These are phyloP conservation scores for Strigamia crassipes DNA, from an alignment of 2,888 invertebrate genomes.

Conservation along the genomic window DNA sequence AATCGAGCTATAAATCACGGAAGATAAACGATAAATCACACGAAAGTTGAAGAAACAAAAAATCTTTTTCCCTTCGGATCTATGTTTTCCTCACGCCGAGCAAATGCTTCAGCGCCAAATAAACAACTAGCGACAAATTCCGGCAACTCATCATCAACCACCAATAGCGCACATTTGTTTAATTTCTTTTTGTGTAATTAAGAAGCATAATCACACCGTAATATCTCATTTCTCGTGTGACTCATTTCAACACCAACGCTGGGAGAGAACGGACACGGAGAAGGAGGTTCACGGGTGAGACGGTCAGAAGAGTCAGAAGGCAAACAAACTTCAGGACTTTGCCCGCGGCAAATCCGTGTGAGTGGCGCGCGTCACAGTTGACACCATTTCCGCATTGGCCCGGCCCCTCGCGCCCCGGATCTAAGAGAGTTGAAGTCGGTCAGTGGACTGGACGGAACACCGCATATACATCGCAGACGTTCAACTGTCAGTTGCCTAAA, in stretches of 20 bases:
- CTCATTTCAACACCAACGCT: not conserved
- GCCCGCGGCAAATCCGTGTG: constrained; percentile 9
- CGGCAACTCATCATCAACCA: not conserved
- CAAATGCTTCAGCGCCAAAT: not conserved
- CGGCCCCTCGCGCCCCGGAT: constrained; percentile 25
- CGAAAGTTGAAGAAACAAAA: too few species aligned
- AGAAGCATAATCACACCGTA: not conserved
- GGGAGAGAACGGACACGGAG: constrained; percentile 5
- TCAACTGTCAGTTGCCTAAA: not conserved
- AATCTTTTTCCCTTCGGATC: too few species aligned
- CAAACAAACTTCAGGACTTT: not conserved
- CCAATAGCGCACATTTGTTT: too few species aligned
- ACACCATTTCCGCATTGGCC: constrained; percentile 26
- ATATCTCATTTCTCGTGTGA: not conserved
- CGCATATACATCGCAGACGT: not conserved
- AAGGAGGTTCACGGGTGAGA: constrained; percentile 11
- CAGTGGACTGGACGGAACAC: constrained; percentile 1
- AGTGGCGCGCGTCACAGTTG: not conserved
- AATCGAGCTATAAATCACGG: not conserved
- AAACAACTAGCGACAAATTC: not conserved
- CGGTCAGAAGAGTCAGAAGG: not conserved
- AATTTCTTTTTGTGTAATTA: not conserved
- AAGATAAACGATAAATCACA: not conserved
- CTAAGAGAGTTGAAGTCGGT: not conserved
- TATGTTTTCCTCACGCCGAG: not conserved